Percentiles rank a stretch among this genome's conserved stretches.
Conservation (phyloP, 2,113 vertebrate genomes). For the Microcebus ravelobensis region DNA sequence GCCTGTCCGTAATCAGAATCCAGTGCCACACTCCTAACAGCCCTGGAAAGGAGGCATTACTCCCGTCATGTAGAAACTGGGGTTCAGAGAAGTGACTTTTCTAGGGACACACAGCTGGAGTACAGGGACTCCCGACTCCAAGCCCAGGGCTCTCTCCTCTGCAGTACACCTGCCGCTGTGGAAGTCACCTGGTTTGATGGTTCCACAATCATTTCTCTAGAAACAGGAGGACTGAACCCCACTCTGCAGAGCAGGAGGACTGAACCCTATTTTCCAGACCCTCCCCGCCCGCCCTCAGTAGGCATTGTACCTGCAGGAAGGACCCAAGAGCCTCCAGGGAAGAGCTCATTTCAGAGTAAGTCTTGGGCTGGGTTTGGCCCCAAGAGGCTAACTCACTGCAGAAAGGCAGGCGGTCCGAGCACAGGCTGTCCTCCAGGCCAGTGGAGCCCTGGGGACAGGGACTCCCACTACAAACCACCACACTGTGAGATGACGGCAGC, state of each 20-base stretch:
- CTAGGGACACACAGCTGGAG: background rate
- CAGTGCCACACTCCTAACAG: background rate
- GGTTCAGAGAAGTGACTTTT: background rate
- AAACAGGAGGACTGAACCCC: background rate
- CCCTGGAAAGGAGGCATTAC: background rate
- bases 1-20: background rate
- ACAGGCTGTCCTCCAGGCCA: fast-evolving
- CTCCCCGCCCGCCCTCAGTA: background rate
- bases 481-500: no score
- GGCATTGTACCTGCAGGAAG: background rate
- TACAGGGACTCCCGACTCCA: background rate
- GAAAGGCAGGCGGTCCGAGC: background rate
- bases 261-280: background rate
- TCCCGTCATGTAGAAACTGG: background rate
- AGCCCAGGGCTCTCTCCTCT: background rate
- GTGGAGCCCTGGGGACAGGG: background rate
- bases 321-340: background rate
- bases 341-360: no score
- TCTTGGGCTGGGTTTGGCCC: no score
- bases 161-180: no score
- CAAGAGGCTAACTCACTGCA: background rate
- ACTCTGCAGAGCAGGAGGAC: background rate
- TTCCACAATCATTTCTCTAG: background rate
- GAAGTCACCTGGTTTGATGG: background rate
- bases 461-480: background rate